These are phyloP conservation scores for Himalopsyche japonica DNA, from an alignment of 2,888 invertebrate genomes.

Conservation along the genomic window DNA sequence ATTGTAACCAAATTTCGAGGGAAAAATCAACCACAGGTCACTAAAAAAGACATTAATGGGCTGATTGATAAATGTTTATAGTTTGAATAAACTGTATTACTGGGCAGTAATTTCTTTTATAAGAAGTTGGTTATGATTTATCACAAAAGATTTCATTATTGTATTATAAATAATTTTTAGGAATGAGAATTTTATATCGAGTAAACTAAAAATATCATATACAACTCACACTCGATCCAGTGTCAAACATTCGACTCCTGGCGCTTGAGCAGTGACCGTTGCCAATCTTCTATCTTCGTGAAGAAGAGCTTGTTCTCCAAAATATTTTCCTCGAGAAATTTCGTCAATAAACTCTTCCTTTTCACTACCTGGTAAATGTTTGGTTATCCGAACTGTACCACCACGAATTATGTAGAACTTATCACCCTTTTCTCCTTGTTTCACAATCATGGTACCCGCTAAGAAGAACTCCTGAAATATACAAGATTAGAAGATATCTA, in stretches of 20 bases:
- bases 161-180: too few species aligned
- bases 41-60: too few species aligned
- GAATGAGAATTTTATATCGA: too few species aligned
- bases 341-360: constrained; percentile 70
- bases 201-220: too few species aligned
- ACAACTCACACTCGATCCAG: constrained; percentile 77
- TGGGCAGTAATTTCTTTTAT: too few species aligned
- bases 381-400: constrained; percentile 76
- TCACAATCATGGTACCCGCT: constrained; percentile 76
- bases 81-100: too few species aligned
- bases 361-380: constrained; percentile 61
- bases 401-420: constrained; percentile 90
- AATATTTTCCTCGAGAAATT: constrained; percentile 78
- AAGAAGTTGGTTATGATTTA: too few species aligned
- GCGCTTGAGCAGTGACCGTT: constrained; percentile 83
- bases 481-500: not conserved
- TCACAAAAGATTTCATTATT: too few species aligned
- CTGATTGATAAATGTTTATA: too few species aligned
- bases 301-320: constrained; percentile 85
- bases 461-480: constrained; percentile 74
- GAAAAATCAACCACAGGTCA: too few species aligned
- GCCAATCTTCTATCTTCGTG: constrained; percentile 87
- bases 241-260: constrained; percentile 85
- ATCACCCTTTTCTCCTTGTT: constrained; percentile 85
- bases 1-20: too few species aligned